These are phyloP conservation scores for Pandemis cinnamomeana DNA, from an alignment of 2,888 invertebrate genomes.

Conservation along the genomic window DNA sequence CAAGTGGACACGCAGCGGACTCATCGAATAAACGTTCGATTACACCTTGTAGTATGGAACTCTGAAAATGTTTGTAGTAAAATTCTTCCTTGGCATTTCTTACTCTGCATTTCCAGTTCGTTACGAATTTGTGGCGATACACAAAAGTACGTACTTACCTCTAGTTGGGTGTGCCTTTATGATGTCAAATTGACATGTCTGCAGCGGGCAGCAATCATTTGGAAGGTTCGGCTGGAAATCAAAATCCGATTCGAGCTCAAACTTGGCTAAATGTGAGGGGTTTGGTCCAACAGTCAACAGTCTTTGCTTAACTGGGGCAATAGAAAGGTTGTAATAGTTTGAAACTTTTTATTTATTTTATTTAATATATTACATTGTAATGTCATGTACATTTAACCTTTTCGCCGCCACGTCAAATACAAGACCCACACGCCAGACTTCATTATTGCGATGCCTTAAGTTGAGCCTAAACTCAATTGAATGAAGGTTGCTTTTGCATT, in stretches of 20 bases:
- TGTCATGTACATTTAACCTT: no score
- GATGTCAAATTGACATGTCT: conserved; percentile 31
- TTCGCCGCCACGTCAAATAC: no score
- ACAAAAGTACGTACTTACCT: conserved; percentile 11
- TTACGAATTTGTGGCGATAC: conserved; percentile 9
- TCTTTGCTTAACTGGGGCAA: not conserved
- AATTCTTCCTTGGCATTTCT: not conserved
- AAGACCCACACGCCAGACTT: no score
- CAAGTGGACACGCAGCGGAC: no score
- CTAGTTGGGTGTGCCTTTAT: conserved; percentile 22
- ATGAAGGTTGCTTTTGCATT: no score
- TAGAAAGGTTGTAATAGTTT: no score
- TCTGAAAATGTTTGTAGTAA: not conserved
- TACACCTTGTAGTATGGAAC: no score
- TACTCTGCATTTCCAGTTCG: not conserved
- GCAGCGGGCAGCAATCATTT: conserved; percentile 31
- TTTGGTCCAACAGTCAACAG: not conserved
- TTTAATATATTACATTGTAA: no score
- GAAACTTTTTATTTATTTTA: no score
- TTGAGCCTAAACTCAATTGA: no score
- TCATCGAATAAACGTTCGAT: no score
- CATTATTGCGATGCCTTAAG: no score
- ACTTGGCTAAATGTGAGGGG: not conserved
- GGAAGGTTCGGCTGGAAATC: conserved; percentile 9
- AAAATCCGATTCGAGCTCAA: not conserved